These are phyloP conservation scores for Seriola aureovittata DNA, from an alignment of 2,113 vertebrate species.

Conservation along the genomic window DNA sequence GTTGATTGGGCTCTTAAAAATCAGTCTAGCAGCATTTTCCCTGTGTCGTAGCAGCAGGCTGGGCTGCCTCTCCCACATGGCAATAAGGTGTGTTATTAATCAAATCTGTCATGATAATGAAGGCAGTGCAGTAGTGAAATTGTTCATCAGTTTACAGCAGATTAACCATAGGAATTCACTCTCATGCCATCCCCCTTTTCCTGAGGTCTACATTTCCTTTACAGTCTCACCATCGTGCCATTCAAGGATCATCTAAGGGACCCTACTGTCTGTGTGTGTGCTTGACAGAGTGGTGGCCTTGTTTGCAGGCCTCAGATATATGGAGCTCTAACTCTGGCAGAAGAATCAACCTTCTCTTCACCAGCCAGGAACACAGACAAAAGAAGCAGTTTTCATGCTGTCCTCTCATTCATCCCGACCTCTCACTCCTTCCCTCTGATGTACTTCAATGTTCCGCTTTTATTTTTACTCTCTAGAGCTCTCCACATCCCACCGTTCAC, in stretches of 20 bases:
- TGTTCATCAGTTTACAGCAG: neutral
- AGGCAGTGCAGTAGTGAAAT: neutral
- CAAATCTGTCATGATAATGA: neutral
- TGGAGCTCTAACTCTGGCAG: slow-evolving; percentile 52
- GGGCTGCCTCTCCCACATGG: neutral
- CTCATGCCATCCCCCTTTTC: neutral
- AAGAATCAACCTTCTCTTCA: slow-evolving; percentile 70
- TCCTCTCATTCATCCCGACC: slow-evolving; percentile 69
- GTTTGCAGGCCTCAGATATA: slow-evolving; percentile 70
- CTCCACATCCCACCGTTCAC: slow-evolving; percentile 51
- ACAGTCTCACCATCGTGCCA: slow-evolving; percentile 9
- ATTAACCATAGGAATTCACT: neutral
- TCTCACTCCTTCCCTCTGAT: slow-evolving; percentile 61
- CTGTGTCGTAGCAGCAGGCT: neutral
- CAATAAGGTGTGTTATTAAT: neutral
- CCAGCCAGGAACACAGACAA: slow-evolving; percentile 64
- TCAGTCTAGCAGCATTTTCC: no score
- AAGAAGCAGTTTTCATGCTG: slow-evolving; percentile 66
- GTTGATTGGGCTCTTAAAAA: no score
- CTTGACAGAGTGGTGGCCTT: slow-evolving; percentile 52
- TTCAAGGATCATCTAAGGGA: slow-evolving; percentile 12
- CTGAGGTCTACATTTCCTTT: neutral
- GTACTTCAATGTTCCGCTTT: slow-evolving; percentile 62
- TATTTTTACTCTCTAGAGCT: slow-evolving; percentile 54
- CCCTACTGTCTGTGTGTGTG: slow-evolving; percentile 17